Evolutionary conservation across 2,888 invertebrate species (phyloP), one percentile per base, ranked within the genome.

Genomic region (Alentia gelatinosa): DNA sequence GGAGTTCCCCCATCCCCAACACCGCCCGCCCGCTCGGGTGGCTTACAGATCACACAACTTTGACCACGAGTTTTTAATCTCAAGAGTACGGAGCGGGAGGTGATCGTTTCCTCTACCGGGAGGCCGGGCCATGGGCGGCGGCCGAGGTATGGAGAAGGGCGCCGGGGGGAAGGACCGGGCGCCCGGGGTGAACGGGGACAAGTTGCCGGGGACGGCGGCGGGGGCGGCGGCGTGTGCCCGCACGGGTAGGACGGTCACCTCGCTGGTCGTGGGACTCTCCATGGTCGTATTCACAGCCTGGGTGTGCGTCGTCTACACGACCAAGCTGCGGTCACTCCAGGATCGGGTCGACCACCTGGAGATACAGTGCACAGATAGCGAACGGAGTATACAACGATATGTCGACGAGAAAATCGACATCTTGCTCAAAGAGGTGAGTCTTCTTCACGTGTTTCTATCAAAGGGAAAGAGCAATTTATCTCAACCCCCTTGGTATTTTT

Each of bases 261-360:
- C 56, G 7, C 30, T 56, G 39, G 63, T 89, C 23, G 39, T 89
- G 7, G 35, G 35, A 3, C n/a, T 56, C 37, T 35, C 89, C 50
- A 33, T 89, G 89, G 30, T 89, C 12, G 89, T 23, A 9, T 89
- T 89, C 37, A 50, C 89, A 15, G n/a, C 68, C 26, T 89, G 89
- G 89, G 50, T 56, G 5, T 47, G 47, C 35, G 68, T 89, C 15
- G 19, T 89, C 5, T 89, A 89, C 68, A 89, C 50, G 26, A 33
- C 35, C 37, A 47, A 56, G 68, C 30, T 89, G 33, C n/a, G 47
- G 37, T 23, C 35, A 12, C 35, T 89, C 19, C 89, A 89, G 63
- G 89, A 89, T 19, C 89, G 89, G 23, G 68, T 89, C 9, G 26
- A 68, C n/a, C 33, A n/a, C 19, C 50, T 89, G 68, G 89, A 89